These are phyloP conservation scores for Scolopax bukidnonensis DNA, from an alignment of 2,797 vertebrate species.

Conservation along the genomic window DNA sequence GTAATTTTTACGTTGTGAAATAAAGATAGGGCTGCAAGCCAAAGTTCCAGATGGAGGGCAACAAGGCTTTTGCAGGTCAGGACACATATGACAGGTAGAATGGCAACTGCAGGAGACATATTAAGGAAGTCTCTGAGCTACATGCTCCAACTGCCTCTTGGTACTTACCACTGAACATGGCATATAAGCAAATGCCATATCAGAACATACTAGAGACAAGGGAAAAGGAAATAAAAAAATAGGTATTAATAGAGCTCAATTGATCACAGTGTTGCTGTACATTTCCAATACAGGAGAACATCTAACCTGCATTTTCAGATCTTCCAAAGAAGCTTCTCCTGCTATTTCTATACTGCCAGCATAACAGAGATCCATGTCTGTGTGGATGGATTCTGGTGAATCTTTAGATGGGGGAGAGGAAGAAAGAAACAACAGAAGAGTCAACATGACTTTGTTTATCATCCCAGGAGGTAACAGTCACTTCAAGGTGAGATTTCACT, in stretches of 20 bases:
- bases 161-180: constrained; percentile 73
- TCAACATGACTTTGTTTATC: not conserved
- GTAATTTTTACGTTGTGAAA: not conserved
- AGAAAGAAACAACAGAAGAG: not conserved
- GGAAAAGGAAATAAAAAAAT: constrained; percentile 67
- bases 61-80: constrained; percentile 29
- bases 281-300: not conserved
- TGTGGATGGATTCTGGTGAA: not conserved
- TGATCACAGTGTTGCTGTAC: not conserved
- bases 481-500: not conserved
- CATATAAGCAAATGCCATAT: constrained; percentile 70
- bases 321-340: constrained; percentile 85
- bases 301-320: constrained; percentile 92
- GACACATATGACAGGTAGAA: not conserved
- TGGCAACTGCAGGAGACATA: constrained; percentile 14
- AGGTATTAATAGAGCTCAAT: constrained; percentile 51
- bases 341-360: constrained; percentile 88
- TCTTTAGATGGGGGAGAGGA: not conserved
- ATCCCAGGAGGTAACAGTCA: not conserved
- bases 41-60: constrained; percentile 23
- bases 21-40: constrained; percentile 26
- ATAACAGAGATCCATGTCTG: constrained; percentile 68
- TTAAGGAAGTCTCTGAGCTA: constrained; percentile 2
- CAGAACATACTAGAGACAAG: constrained; percentile 70
- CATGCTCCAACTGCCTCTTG: constrained; percentile 33